Evolutionary conservation across 2,113 vertebrate species (phyloP), one percentile per base, ranked within the genome.

Genomic region (Rhodinocichla rosea): DNA sequence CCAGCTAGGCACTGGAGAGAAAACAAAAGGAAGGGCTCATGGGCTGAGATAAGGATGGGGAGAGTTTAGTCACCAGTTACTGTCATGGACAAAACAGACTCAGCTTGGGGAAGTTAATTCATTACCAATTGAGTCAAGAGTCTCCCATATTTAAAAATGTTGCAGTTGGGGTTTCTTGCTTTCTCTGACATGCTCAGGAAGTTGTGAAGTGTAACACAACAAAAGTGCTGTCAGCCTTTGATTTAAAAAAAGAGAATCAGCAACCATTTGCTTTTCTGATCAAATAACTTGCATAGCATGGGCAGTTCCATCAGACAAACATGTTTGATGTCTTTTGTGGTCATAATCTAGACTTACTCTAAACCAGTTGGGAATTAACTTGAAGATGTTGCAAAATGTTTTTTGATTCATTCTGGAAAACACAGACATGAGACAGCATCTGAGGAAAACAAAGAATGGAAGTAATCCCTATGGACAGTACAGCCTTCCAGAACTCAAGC

Each of bases 121-220:
- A 53, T 59, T 65, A 60, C 30, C 30, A 74, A 28, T 37, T 14
- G 69, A 83, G n/a, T 40, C 18, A 67, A 53, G 28, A 52, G 35
- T 30, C 39, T 73, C 3, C 2, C 6, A 26, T 32, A 60, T 10
- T 57, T 59, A 3, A 45, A 65, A n/a, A 35, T 11, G 28, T 11
- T 73, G 24, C 45, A 62, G 0, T 42, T 42, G 10, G 4, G 22
- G 0, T 0, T 19, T 75, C 79, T 49, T 49, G 16, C 45, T 30
- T 55, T 77, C 42, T 69, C 33, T 69, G 32, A 67, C 22, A 8
- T 32, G 44, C 27, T 82, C 32, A 56, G 33, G 23, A 85, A 80
- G 50, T 55, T 47, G 30, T 8, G 9, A 55, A 40, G 17, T 40
- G 23, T 70, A 94, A 77, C 32, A 62, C 30, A 4, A 59, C 27